Conservation (phyloP, 2,113 vertebrate genomes). For the Syrmaticus mikado region DNA sequence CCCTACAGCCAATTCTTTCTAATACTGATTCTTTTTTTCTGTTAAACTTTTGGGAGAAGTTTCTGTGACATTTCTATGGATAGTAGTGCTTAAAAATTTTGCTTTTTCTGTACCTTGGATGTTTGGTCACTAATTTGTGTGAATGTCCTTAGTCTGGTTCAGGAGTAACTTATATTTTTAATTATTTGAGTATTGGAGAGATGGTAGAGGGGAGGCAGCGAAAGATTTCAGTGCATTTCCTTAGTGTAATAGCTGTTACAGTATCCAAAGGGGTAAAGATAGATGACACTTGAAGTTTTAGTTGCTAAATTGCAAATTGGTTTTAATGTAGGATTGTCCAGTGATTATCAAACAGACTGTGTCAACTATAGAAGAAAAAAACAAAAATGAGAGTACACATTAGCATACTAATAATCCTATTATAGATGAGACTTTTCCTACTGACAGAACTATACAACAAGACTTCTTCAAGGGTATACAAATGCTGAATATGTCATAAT, state of each 20-base stretch:
- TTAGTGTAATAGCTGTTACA: neutral
- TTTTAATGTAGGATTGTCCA: neutral
- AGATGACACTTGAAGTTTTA: neutral
- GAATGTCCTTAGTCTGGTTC: neutral
- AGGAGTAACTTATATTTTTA: neutral
- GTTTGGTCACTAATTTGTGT: neutral
- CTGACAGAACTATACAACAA: neutral
- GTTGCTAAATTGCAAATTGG: neutral
- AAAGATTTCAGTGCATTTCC: neutral
- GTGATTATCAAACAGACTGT: neutral
- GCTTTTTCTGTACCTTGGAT: neutral
- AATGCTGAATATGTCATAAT: conserved; percentile 63
- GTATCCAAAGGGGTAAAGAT: neutral
- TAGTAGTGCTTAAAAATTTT: neutral
- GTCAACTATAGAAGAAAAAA: neutral
- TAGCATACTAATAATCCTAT: neutral
- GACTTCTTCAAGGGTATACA: conserved; percentile 52
- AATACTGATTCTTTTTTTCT: neutral
- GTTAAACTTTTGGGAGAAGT: neutral
- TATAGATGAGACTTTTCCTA: neutral
- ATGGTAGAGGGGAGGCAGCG: neutral
- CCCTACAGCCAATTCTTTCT: neutral
- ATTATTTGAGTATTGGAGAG: neutral
- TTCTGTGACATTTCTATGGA: neutral
- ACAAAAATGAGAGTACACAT: neutral